A percentile compares a stretch with the other conserved stretches of the same genome.
Evolutionary conservation across 2,888 invertebrate species (phyloP).

Genomic region (Clostera curtula): DNA sequence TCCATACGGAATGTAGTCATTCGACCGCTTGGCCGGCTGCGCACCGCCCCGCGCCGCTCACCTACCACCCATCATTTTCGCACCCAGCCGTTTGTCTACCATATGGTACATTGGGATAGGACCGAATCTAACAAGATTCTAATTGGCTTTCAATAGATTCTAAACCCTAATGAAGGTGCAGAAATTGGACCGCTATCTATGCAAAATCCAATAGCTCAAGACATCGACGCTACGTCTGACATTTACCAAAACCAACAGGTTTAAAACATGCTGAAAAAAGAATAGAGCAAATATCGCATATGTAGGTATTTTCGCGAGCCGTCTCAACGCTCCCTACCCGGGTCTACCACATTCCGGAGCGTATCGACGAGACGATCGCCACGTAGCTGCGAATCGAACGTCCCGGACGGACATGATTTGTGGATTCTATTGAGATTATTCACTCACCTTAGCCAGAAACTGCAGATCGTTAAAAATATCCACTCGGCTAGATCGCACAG

Average conservation of each 20-base stretch:
- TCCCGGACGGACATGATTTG: conserved; percentile 35
- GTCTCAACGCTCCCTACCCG: conserved; percentile 19
- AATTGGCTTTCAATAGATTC: conserved; percentile 18
- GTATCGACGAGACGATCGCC: conserved; percentile 50
- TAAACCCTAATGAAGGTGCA: neutral
- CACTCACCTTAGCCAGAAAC: conserved; percentile 60
- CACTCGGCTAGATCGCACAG: conserved; percentile 66
- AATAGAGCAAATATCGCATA: conserved; percentile 3
- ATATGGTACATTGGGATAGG: conserved; percentile 64
- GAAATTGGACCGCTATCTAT: no score
- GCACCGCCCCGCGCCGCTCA: conserved; percentile 52
- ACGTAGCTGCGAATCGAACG: conserved; percentile 53
- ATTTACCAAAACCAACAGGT: no score
- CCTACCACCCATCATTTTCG: conserved; percentile 67
- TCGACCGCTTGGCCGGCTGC: conserved; percentile 52
- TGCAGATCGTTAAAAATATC: conserved; percentile 64
- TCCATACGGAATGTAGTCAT: conserved; percentile 72
- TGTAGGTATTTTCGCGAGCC: conserved; percentile 17
- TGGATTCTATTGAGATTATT: conserved; percentile 39
- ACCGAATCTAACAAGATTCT: conserved; percentile 55
- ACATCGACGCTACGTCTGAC: no score
- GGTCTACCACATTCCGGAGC: conserved; percentile 41
- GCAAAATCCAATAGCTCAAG: no score
- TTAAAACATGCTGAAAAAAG: conserved; percentile 8
- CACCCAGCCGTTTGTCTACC: conserved; percentile 60